Percentiles rank a stretch among this genome's conserved stretches.
Conservation (phyloP, 2,888 invertebrate species). For the Erebia ligea region DNA sequence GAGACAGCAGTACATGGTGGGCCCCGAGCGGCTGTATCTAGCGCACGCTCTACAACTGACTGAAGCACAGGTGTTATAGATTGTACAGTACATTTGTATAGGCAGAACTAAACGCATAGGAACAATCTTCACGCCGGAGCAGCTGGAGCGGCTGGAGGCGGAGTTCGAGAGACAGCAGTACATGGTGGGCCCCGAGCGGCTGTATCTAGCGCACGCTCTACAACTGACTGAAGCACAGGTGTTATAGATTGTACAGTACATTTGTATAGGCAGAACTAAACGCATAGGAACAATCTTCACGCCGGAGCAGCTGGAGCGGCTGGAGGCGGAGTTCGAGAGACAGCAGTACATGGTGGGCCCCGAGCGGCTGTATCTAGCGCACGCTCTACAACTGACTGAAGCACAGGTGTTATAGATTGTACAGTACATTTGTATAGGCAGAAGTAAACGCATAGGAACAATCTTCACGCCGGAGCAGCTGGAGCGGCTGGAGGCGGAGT, state of each 20-base stretch:
- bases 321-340: conserved; percentile 97
- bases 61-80: conserved; percentile 89
- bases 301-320: conserved; percentile 95
- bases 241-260: background rate
- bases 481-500: conserved; percentile 96
- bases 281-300: conserved; percentile 93
- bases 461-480: conserved; percentile 98
- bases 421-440: background rate
- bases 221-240: conserved; percentile 95
- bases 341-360: conserved; percentile 99
- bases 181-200: conserved; percentile 98
- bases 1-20: conserved; percentile 98
- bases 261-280: background rate
- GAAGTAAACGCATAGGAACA: conserved; percentile 79
- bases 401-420: conserved; percentile 86
- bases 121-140: conserved; percentile 98
- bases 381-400: conserved; percentile 92
- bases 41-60: conserved; percentile 94
- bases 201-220: conserved; percentile 94
- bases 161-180: conserved; percentile 98
- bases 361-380: conserved; percentile 95
- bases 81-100: background rate
- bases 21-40: conserved; percentile 95
- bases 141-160: conserved; percentile 95
- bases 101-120: conserved; percentile 55